Percentiles rank a stretch among this genome's conserved stretches.
Conservation (phyloP, 2,113 vertebrate species). For the Oreocharis arfaki region DNA sequence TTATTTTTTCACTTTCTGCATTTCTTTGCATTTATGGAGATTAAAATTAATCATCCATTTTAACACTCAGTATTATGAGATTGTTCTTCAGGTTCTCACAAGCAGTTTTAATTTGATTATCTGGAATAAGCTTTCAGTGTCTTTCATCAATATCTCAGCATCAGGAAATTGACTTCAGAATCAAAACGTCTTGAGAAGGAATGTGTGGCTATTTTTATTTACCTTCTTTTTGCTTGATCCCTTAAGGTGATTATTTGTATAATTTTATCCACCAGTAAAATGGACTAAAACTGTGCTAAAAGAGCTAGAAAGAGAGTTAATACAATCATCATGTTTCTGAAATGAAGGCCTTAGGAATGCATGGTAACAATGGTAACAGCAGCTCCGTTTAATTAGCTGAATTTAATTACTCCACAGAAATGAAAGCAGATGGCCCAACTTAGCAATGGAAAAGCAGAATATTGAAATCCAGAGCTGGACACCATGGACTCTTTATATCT, state of each 20-base stretch:
- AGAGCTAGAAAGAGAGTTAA: neutral
- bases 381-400: slow-evolving; percentile 19
- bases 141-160: slow-evolving; percentile 7
- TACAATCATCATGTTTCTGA: slow-evolving; percentile 10
- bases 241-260: neutral
- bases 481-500: neutral
- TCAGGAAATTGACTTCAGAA: neutral
- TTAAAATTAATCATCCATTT: slow-evolving; percentile 11
- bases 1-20: neutral
- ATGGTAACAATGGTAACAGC: neutral
- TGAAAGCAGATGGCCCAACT: neutral
- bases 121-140: neutral
- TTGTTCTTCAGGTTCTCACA: slow-evolving; percentile 12
- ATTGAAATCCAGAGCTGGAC: neutral
- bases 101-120: slow-evolving; percentile 22
- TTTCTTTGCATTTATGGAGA: slow-evolving; percentile 15
- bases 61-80: neutral
- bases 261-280: neutral
- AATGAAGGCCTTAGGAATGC: neutral
- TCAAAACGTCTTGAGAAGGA: neutral
- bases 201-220: neutral
- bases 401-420: slow-evolving; percentile 38
- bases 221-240: neutral
- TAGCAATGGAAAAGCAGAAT: neutral
- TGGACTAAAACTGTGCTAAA: neutral